A percentile compares a stretch with the other conserved stretches of the same genome.
These are phyloP conservation scores for Dicaeum eximium DNA, from an alignment of 2,113 vertebrate species.

Conservation along the genomic window DNA sequence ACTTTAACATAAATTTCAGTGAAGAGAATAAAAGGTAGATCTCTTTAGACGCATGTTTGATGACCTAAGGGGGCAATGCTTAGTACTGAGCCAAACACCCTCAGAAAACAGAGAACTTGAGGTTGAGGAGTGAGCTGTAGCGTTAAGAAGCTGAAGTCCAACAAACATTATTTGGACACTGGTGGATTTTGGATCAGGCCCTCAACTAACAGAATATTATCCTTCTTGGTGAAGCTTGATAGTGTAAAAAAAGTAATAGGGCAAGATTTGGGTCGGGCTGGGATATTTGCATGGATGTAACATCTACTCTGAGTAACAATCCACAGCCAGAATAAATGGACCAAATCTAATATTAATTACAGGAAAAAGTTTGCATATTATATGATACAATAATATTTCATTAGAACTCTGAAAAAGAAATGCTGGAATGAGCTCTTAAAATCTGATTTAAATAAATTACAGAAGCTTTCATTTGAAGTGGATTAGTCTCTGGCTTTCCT, in stretches of 20 bases:
- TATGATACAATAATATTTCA: background rate
- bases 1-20: background rate
- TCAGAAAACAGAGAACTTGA: background rate
- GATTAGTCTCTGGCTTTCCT: background rate
- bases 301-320: background rate
- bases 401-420: slow-evolving; percentile 2
- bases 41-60: background rate
- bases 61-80: background rate
- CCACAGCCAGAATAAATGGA: background rate
- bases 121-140: background rate
- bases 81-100: background rate
- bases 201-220: background rate
- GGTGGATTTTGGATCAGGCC: background rate
- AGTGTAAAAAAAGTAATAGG: background rate
- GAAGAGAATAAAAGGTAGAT: background rate
- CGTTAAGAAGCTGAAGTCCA: background rate
- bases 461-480: background rate
- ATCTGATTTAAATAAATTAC: slow-evolving; percentile 1
- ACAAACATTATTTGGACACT: background rate
- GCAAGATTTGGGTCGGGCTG: background rate
- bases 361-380: background rate
- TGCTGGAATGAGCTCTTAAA: background rate
- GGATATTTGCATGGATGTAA: background rate
- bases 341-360: slow-evolving; percentile 6
- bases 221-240: background rate